Conservation (phyloP, 2,113 vertebrate species). For the Riparia riparia region DNA sequence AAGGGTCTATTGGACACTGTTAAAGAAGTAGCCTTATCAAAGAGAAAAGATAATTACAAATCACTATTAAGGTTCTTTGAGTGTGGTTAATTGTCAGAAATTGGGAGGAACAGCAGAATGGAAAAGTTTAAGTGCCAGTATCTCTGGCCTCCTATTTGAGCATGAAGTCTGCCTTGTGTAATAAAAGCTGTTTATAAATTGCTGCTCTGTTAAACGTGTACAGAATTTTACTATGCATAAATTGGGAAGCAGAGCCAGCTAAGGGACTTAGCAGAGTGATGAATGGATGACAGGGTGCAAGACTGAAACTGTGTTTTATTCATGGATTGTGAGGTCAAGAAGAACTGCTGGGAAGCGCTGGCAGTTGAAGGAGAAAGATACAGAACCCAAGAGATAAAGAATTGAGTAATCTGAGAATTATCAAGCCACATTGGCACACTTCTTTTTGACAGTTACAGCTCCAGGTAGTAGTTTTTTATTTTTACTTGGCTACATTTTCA, state of each 20-base stretch:
- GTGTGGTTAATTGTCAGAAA: not conserved
- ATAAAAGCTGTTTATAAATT: constrained; percentile 64
- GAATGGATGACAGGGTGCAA: constrained; percentile 33
- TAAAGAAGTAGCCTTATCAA: not conserved
- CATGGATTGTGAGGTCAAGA: constrained; percentile 34
- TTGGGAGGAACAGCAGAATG: not conserved
- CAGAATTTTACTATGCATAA: constrained; percentile 36
- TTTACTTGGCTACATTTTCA: not conserved
- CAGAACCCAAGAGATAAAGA: not conserved
- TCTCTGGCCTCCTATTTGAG: constrained; percentile 22
- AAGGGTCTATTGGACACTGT: not conserved
- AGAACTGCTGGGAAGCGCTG: not conserved
- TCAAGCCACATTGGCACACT: not conserved
- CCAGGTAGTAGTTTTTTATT: not conserved
- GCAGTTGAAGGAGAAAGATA: not conserved
- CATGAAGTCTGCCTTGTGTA: constrained; percentile 23
- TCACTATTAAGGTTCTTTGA: not conserved
- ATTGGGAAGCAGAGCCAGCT: constrained; percentile 3
- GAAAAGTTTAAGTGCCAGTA: not conserved
- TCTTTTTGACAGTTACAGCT: not conserved
- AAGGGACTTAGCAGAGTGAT: constrained; percentile 6
- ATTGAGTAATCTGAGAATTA: not conserved
- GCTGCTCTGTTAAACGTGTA: constrained; percentile 29
- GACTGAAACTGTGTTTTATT: constrained; percentile 53
- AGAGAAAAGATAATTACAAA: not conserved